These are phyloP conservation scores for Zootoca vivipara DNA, from an alignment of 2,113 vertebrate species.

Conservation along the genomic window DNA sequence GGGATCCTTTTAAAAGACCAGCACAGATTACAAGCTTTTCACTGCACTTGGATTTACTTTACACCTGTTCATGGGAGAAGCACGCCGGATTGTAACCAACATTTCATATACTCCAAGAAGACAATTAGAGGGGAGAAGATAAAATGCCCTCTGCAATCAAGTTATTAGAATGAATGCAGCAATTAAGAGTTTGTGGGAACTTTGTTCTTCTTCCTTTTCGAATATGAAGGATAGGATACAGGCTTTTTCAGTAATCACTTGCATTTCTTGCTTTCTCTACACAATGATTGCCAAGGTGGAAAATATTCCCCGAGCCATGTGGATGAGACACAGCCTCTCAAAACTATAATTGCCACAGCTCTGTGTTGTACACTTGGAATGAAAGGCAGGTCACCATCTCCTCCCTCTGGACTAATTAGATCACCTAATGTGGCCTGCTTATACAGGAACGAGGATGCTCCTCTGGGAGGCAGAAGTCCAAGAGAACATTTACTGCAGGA, in stretches of 20 bases:
- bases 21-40: neutral
- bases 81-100: constrained; percentile 13
- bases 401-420: neutral
- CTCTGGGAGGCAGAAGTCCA: neutral
- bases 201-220: neutral
- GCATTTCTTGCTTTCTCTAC: neutral
- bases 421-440: constrained; percentile 6
- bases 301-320: neutral
- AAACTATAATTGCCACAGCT: neutral
- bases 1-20: neutral
- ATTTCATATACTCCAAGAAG: neutral
- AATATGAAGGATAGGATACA: neutral
- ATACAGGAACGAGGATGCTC: neutral
- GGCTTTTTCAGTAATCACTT: neutral
- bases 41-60: neutral
- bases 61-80: neutral
- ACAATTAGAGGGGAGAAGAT: neutral
- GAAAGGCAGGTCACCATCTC: neutral
- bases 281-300: neutral
- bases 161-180: fast-evolving
- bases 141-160: neutral
- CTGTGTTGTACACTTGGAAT: neutral
- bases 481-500: neutral
- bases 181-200: neutral
- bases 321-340: neutral